These are phyloP conservation scores for Criorhina ranunculi DNA, from an alignment of 2,888 invertebrate species.

Conservation along the genomic window DNA sequence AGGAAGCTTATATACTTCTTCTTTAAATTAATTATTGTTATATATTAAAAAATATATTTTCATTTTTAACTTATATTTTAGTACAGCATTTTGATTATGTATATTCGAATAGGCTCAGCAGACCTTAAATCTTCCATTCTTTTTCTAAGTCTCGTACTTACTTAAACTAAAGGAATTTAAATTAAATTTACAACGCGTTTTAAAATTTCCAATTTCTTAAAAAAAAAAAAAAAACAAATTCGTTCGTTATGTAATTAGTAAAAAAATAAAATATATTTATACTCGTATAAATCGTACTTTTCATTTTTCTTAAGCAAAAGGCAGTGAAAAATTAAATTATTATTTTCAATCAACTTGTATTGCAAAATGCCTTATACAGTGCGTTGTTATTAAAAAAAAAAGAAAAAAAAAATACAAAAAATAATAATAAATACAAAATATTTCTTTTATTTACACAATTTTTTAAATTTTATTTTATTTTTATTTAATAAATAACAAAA, in stretches of 20 bases:
- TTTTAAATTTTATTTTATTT: constrained; percentile 44
- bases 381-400: constrained; percentile 29
- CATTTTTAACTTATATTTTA: constrained; percentile 44
- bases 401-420: constrained; percentile 28
- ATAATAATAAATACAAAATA: constrained; percentile 70
- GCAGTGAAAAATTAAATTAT: constrained; percentile 53
- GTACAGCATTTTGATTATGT: constrained; percentile 33
- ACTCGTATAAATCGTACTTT: constrained; percentile 1
- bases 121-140: neutral
- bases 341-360: constrained; percentile 17
- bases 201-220: neutral
- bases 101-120: neutral
- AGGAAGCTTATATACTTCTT: constrained; percentile 48
- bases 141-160: constrained; percentile 54
- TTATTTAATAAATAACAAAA: constrained; percentile 75
- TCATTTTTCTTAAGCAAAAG: constrained; percentile 29
- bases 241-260: constrained; percentile 48
- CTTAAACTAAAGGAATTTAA: constrained; percentile 39
- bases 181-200: constrained; percentile 41
- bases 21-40: constrained; percentile 45
- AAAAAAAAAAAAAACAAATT: constrained; percentile 34
- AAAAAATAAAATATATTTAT: constrained; percentile 1
- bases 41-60: constrained; percentile 7
- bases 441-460: constrained; percentile 51
- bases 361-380: constrained; percentile 24